Conservation (phyloP, 1,140 invertebrate genomes). For the Drosophila novamexicana region DNA sequence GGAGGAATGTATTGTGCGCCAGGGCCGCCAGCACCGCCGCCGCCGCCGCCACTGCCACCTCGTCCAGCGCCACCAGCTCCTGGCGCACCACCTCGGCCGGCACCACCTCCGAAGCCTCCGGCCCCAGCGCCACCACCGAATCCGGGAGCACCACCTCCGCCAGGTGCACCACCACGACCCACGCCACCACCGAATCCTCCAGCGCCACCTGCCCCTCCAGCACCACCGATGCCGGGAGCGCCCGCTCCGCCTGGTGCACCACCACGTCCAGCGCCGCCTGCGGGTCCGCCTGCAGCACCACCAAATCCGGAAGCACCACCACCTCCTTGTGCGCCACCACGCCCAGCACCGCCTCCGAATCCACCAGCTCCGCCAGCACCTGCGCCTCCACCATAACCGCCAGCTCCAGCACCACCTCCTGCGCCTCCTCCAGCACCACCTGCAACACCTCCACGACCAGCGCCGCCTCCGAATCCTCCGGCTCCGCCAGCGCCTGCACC, state of each 20-base stretch:
- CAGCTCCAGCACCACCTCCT: conserved; percentile 41
- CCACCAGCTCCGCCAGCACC: conserved; percentile 12
- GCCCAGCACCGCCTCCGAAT: conserved; percentile 21
- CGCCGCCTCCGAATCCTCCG: conserved; percentile 40
- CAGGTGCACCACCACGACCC: conserved; percentile 30
- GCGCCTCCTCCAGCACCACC: conserved; percentile 52
- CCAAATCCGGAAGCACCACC: conserved; percentile 67
- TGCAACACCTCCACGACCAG: conserved; percentile 48
- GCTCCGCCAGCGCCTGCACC: conserved; percentile 27
- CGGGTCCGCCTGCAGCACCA: conserved; percentile 42
- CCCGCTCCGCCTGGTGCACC: conserved; percentile 70
- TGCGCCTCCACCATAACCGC: conserved; percentile 53
- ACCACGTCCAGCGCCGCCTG: conserved; percentile 60
- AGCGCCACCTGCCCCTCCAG: conserved; percentile 82
- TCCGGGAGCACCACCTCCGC: conserved; percentile 82
- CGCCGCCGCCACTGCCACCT: conserved; percentile 41
- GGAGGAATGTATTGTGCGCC: conserved; percentile 71
- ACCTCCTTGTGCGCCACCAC: conserved; percentile 75
- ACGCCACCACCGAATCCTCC: conserved; percentile 31
- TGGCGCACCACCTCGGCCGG: conserved; percentile 29
- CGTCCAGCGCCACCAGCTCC: conserved; percentile 47
- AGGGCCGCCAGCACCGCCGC: conserved; percentile 49
- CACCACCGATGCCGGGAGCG: conserved; percentile 60
- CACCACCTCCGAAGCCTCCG: conserved; percentile 61
- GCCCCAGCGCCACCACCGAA: conserved; percentile 79